Base-by-base conservation (phyloP, 2,113 vertebrate genomes). In the Romanogobio albipinnatus region DNA sequence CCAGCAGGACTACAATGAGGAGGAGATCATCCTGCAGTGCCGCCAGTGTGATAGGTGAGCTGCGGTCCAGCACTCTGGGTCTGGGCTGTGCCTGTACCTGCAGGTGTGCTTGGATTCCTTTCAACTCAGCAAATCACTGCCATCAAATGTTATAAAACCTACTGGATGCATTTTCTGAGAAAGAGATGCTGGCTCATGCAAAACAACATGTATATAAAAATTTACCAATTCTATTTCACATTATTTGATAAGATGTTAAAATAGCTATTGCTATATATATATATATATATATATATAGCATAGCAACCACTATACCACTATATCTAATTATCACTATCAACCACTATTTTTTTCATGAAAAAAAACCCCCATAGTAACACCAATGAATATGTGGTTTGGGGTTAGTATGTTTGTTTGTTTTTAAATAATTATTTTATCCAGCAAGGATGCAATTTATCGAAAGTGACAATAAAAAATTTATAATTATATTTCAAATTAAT, bases 11-110 rank as follows among this genome's bases (percentile, higher is more conserved):
- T 99, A 99, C 91, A 94, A 93, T 15, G 98, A 99, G 88, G 97
- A 97, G 62, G 96, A 97, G 70, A 91, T 99, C 0, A 97, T 99
- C 73, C 94, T 99, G 90, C 98, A 99, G 87, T 99, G 98, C 29
- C 93, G 97, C 33, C 97, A 98, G 19, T 99, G 98, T 87, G 97
- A 98, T 90, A 96, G 98, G 98, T 98, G 91, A 89, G 91, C 79
- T 10, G 64, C n/a, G 17, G 17, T 3, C 45, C 61, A 82, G 24
- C 45, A 11, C 19, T 68, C 29, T n/a, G 7, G 3, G 29, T 70
- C 45, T 80, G n/a, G n/a, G 36, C 78, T 49, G 17, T 49, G 86
- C 49, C 36, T 62, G 83, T 53, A 62, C 81, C 68, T 58, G 53
- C 53, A 49, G 59, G 62, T 53, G 45, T 47, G 43, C 70, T 58